Evolutionary conservation across 1,140 invertebrate genomes (phyloP), one percentile per base, ranked within the genome.

Genomic region (Triops longicaudatus): DNA sequence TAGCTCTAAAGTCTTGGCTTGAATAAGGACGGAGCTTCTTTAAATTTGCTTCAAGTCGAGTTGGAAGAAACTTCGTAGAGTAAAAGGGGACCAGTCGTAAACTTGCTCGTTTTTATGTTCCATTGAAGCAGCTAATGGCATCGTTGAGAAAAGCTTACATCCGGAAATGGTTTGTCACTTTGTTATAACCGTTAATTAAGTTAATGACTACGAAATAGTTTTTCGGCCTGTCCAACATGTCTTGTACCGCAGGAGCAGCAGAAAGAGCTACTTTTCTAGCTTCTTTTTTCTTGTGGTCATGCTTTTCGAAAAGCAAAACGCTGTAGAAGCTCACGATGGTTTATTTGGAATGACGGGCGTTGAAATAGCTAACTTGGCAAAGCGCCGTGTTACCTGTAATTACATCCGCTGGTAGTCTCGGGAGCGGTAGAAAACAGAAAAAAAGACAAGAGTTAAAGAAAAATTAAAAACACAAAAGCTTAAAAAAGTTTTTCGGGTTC

Each of bases 281-380:
- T 17, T 44, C 22, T 75, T 28, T 75, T 75, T 50, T 43, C 14
- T 71, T 12, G 50, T 76, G 28, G 27, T 78, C 28, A 72, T 63
- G 42, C 44, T 26, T 42, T 78, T 77, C 10, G 0, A 43, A 76
- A 44, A 42, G 73, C 74, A 44, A 37, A 63, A 63, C 50, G 50
- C 50, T 22, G 9, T 63, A n/a, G 50, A 63, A n/a, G 50, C n/a
- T 63, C 5, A 22, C 10, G 14, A 63, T 63, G 14, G 14, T 63
- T 63, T n/a, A n/a, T 63, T 63, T 63, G 50, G 50, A 22, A 63
- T 1, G 50, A 63, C 50, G 50, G 50, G 50, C 50, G 50, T 63
- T 63, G 50, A 63, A 63, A 22, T 63, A 63, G 7, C 50, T 63
- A 63, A 63, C 50, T 63, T 22, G 50, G 50, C 50, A 63, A 63